These are phyloP conservation scores for Oryctolagus cuniculus DNA, from an alignment of 2,113 vertebrate genomes.

Conservation along the genomic window mOryCun1.1 NC_091448.1:9052501-9053000, in stretches of 20 bases:
- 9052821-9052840: neutral
- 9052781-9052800: fast-evolving
- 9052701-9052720: neutral
- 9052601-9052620: neutral
- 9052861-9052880: neutral
- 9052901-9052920: neutral
- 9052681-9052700: neutral
- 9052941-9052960: neutral
- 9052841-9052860: neutral
- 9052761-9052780: neutral
- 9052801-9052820: neutral
- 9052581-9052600: neutral
- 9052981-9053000: neutral
- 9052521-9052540: fast-evolving
- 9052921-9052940: neutral
- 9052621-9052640: neutral
- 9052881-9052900: neutral
- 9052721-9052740: fast-evolving
- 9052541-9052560: neutral
- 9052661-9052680: neutral
- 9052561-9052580: neutral
- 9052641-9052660: neutral
- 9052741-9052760: neutral
- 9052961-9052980: neutral
- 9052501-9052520: neutral